Conservation (phyloP, 2,797 vertebrate genomes). For the Xenops minutus region DNA sequence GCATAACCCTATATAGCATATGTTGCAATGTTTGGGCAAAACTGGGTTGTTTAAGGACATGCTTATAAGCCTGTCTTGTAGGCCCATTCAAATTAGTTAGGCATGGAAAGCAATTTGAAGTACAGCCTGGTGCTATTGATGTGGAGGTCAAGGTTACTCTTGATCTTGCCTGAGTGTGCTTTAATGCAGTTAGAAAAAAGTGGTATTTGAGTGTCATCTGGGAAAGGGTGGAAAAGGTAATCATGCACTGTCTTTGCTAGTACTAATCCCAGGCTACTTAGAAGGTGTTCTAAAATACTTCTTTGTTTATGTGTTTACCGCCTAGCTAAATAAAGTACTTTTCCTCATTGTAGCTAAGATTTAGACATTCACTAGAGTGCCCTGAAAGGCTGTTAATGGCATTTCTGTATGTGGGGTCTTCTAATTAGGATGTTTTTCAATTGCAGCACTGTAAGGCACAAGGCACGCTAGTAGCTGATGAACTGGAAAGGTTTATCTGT, state of each 20-base stretch:
- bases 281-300: not conserved
- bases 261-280: not conserved
- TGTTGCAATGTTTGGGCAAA: conserved; percentile 1
- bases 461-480: conserved; percentile 1
- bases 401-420: not conserved
- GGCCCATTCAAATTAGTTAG: not conserved
- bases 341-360: not conserved
- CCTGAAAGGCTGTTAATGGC: conserved; percentile 23
- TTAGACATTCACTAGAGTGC: not conserved
- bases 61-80: not conserved
- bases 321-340: not conserved
- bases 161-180: not conserved
- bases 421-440: conserved; percentile 23
- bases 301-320: not conserved
- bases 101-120: not conserved
- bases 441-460: not conserved
- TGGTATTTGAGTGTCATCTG: not conserved
- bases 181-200: not conserved
- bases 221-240: not conserved
- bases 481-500: conserved; percentile 26
- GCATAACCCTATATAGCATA: not conserved
- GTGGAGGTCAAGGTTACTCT: not conserved
- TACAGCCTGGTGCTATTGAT: not conserved
- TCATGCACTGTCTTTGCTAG: not conserved
- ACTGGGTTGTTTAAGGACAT: not conserved